Conservation (phyloP, 2,888 invertebrate species). For the Phragmatobia fuliginosa region DNA sequence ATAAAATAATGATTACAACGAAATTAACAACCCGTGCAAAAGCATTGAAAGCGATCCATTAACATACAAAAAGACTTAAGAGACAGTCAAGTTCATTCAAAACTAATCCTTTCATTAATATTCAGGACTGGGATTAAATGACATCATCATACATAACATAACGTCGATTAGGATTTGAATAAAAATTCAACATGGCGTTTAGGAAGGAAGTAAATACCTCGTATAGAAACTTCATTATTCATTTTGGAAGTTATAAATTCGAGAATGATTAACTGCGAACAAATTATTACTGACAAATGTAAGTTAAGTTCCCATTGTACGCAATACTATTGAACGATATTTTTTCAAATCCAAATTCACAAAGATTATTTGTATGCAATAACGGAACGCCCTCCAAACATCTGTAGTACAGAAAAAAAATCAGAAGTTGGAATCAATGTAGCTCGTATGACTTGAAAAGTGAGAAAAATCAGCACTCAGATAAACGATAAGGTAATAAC, state of each 20-base stretch:
- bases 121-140: constrained; percentile 39
- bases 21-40: constrained; percentile 26
- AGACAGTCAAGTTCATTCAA: constrained; percentile 34
- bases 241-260: constrained; percentile 52
- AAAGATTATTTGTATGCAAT: constrained; percentile 71
- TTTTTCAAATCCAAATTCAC: constrained; percentile 52
- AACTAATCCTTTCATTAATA: constrained; percentile 43
- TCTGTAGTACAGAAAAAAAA: constrained; percentile 66
- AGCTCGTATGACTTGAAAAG: constrained; percentile 80
- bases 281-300: constrained; percentile 51
- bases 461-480: constrained; percentile 80
- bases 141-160: constrained; percentile 43
- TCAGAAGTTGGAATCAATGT: constrained; percentile 70
- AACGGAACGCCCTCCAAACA: constrained; percentile 82
- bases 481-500: constrained; percentile 85
- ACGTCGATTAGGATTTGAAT: constrained; percentile 34
- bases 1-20: constrained; percentile 3
- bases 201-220: constrained; percentile 50
- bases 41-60: constrained; percentile 34
- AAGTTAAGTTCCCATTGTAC: constrained; percentile 36
- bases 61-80: constrained; percentile 27
- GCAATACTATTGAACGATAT: constrained; percentile 35
- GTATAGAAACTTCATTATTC: constrained; percentile 38
- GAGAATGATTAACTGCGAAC: constrained; percentile 51
- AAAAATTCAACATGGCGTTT: constrained; percentile 44